Evolutionary conservation across 2,113 vertebrate species (phyloP), one percentile per base, ranked within the genome.

Genomic region (Macrotis lagotis): DNA sequence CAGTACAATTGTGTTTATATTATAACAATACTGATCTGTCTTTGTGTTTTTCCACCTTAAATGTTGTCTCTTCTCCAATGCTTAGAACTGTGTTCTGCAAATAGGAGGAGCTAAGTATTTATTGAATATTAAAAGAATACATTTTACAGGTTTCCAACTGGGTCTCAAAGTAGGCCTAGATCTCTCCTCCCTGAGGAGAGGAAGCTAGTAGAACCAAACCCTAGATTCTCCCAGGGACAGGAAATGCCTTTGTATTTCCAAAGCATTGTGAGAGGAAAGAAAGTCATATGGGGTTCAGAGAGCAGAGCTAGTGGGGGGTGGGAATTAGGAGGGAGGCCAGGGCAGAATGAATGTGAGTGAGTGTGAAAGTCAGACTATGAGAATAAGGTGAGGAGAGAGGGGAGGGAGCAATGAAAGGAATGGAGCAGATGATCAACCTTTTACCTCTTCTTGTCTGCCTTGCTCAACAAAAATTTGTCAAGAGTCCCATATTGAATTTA

Each of bases 181-280:
- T 83, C 59, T 12, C 31, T 0, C 9, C 74, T 50, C 55, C 91
- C 88, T 25, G 2, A 91, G 53, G 59, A 92, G 44, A 94, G 96
- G 92, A 97, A 96, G 50, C 51, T 50, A 11, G 1, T 14, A 0
- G 6, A 47, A 44, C 91, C n/a, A 0, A 3, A 2, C n/a, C 28
- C 88, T 49, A 31, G 25, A 49, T 19, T 59, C 25, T 8, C 88
- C 94, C 91, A n/a, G 48, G 50, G 92, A 95, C 92, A 93, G 96
- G 95, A 97, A 97, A 95, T 90, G 91, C 95, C 93, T 94, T 24
- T 93, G 91, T 26, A 52, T 96, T 95, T 97, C 96, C 97, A 97
- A 97, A 92, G 51, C 94, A 88, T 48, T 51, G 37, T 53, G 24
- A 51, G 26, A 59, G 90, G 95, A 93, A 97, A 97, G 97, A 96